Evolutionary conservation across 2,797 vertebrate genomes (phyloP).

Genomic region (Lepilemur septentrionalis): DNA sequence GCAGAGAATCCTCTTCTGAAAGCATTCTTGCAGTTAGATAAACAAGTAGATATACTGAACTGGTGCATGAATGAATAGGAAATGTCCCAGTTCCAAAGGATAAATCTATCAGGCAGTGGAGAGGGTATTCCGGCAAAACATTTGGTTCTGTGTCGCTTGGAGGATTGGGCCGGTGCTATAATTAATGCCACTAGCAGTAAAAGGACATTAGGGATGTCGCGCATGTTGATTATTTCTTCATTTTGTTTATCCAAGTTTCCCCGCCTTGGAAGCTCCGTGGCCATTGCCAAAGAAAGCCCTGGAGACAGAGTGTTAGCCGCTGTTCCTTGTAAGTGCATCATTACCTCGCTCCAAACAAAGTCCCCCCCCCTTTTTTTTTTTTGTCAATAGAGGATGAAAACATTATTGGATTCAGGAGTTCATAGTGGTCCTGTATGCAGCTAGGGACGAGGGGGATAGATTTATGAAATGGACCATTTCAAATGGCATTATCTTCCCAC

Average conservation of each 20-base stretch:
- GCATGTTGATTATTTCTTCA: constrained; percentile 89
- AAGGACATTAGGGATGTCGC: constrained; percentile 86
- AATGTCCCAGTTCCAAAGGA: constrained; percentile 64
- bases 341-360: constrained; percentile 91
- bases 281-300: constrained; percentile 87
- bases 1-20: constrained; percentile 68
- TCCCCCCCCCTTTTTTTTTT: constrained; percentile 66
- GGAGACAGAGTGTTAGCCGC: constrained; percentile 88
- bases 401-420: constrained; percentile 89
- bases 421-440: constrained; percentile 84
- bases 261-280: constrained; percentile 84
- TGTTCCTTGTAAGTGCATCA: constrained; percentile 91
- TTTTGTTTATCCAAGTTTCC: constrained; percentile 89
- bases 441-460: constrained; percentile 89
- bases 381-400: constrained; percentile 92
- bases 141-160: constrained; percentile 62
- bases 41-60: constrained; percentile 65
- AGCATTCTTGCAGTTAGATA: constrained; percentile 61
- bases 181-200: constrained; percentile 86
- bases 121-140: constrained; percentile 72
- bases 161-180: constrained; percentile 78
- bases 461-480: constrained; percentile 99
- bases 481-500: constrained; percentile 96
- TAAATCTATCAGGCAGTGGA: constrained; percentile 61
- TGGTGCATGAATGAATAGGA: constrained; percentile 70